Base-by-base conservation (phyloP, 2,888 invertebrate species). In the Girardia tigrina region DNA sequence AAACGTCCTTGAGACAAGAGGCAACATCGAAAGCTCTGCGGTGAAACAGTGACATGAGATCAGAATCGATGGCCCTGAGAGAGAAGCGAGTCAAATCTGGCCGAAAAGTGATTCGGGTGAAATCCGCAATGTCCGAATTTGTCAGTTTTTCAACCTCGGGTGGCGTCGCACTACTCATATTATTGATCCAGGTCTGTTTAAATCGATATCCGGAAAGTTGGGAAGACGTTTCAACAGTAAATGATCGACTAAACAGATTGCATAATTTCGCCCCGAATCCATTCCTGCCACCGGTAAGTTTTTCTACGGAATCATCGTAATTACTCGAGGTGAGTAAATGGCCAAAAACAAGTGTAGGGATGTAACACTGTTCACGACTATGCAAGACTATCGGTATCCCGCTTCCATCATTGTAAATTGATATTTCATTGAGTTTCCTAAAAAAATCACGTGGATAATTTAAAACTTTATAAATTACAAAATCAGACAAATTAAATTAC, bases 201-300 rank as follows among this genome's bases (percentile, higher is more conserved):
- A 98, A 94, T 79, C 88, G 88, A 81, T 89, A 89, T 29, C 83
- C 81, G 83, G 90, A 93, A 81, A 94, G 90, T 81, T 88, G 89
- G 0, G 89, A 89, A 2, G 92, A 90, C 8, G 98, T 99, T 86
- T 99, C 97, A 1, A 99, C 90, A 0, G 90, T 90, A 83, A 99
- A 99, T 82, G 91, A 92, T 26, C 88, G 91, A 80, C 94, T 95
- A 86, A 98, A 99, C 79, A 99, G 95, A 84, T 99, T 99, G 83
- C 98, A 99, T 74, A 99, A 86, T 85, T 99, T 99, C 2, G 98
- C 98, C 82, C 98, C 98, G 82, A 93, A 99, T 75, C 98, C 98
- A 82, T 99, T 99, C 80, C 98, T 88, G 78, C 98, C 98, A 80
- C 87, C 87, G 26, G 88, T 88, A 1, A 89, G 95, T 87, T 98